Base-by-base conservation (phyloP, 2,797 vertebrate species). In the Phyllotis vaccarum region DNA sequence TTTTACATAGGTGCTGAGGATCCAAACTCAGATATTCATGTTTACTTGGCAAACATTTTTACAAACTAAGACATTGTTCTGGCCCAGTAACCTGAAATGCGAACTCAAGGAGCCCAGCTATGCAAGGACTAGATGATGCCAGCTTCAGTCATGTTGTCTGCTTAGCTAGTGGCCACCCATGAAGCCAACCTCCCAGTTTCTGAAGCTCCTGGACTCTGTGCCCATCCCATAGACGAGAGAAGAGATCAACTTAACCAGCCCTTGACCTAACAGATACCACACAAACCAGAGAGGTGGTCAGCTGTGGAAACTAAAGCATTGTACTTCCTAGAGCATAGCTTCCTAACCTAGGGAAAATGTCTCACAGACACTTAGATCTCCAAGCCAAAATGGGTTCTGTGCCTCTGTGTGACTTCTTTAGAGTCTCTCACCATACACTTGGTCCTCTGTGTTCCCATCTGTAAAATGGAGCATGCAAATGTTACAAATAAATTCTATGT, bases 261-360 rank as follows among this genome's bases (percentile, higher is more conserved):
- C 21, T 16, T 56, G 40, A 27, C 49, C 56, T 54, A 34, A 17
- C 34, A 49, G 37, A 46, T 0, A 8, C 37, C 11, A 40, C 6
- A 6, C n/a, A 31, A 7, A 40, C 31, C 3, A 81, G 34, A 52
- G 70, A 54, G 40, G n/a, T 9, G 27, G 34, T 43, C 6, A 9
- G 60, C 22, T 43, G 17, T 2, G 2, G 29, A 52, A 24, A 31
- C 22, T 19, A 64, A 22, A 60, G 52, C 12, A 22, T 56, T 8
- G 0, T 6, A 40, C 21, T n/a, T 16, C 60, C 29, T 21, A 1
- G 6, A 9, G 16, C 22, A 2, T 8, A 2, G 24, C 70, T 34
- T 89, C 54, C 58, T 78, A 46, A 34, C 40, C 34, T 56, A 13
- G 14, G 3, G 1, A 34, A 29, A n/a, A 46, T 52, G 46, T 29